Percentiles rank a stretch among this genome's conserved stretches.
Conservation (phyloP, 2,888 invertebrate genomes). For the Pandemis cinnamomeana region DNA sequence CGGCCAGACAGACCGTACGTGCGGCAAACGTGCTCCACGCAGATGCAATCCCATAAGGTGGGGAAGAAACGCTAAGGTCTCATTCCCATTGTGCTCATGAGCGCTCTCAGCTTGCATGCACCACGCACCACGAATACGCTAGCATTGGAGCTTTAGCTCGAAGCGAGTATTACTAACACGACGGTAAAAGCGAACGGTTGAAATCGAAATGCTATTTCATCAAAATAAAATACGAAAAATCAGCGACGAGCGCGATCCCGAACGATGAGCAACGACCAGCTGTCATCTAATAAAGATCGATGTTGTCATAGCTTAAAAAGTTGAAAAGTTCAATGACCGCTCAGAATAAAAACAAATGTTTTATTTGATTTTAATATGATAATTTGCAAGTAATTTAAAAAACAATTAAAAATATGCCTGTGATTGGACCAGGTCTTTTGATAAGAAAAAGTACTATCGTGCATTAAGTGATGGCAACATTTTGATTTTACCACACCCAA, state of each 20-base stretch:
- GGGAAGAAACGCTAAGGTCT: constrained; percentile 56
- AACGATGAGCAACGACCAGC: constrained; percentile 47
- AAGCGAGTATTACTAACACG: constrained; percentile 10
- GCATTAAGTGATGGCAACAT: too few relatives aligned
- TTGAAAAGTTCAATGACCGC: background rate
- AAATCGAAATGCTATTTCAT: constrained; percentile 50
- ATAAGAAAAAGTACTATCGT: too few relatives aligned
- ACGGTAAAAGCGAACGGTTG: constrained; percentile 42
- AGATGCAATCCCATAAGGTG: constrained; percentile 67
- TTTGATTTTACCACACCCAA: too few relatives aligned
- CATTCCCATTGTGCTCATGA: constrained; percentile 56
- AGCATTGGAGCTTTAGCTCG: constrained; percentile 11
- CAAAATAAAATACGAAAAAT: constrained; percentile 53
- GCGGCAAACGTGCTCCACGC: constrained; percentile 54
- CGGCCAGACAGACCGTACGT: constrained; percentile 62
- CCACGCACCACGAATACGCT: background rate
- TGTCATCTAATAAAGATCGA: constrained; percentile 9
- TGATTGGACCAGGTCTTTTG: background rate
- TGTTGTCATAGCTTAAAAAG: constrained; percentile 4
- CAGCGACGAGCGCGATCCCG: constrained; percentile 43
- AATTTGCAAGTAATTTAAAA: background rate
- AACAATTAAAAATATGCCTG: background rate
- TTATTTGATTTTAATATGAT: background rate
- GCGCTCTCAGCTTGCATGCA: constrained; percentile 24
- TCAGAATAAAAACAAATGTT: background rate